phyloP scores from a whole-genome alignment of 2,888 invertebrate species.

The Drosophila setosimentum region DNA sequence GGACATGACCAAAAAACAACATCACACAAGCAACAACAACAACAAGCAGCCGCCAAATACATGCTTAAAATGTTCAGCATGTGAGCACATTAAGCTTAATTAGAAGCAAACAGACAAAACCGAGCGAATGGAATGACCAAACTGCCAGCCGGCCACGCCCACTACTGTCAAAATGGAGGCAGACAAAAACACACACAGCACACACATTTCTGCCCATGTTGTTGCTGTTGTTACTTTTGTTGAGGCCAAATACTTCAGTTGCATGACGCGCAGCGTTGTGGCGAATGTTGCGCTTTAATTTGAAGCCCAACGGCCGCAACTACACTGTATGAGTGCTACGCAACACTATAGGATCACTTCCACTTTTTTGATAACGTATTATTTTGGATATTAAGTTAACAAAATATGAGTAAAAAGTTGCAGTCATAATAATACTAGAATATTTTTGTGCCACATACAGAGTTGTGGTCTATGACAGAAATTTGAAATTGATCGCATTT shows the following conservation, averaged over 20 bases:
- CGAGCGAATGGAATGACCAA: slow-evolving; percentile 57
- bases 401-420: not conserved
- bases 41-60: slow-evolving; percentile 26
- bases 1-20: slow-evolving; percentile 39
- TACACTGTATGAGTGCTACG: not conserved
- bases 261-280: slow-evolving; percentile 54
- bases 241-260: slow-evolving; percentile 59
- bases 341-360: not conserved
- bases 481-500: not conserved
- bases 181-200: slow-evolving; percentile 7
- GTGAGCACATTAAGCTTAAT: slow-evolving; percentile 67
- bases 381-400: not conserved
- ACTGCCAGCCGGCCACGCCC: slow-evolving; percentile 37
- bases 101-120: slow-evolving; percentile 64
- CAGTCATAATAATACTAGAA: no score
- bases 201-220: slow-evolving; percentile 1
- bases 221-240: slow-evolving; percentile 43
- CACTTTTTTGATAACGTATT: not conserved
- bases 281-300: slow-evolving; percentile 62
- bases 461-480: not conserved
- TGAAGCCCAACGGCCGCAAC: slow-evolving; percentile 33
- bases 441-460: not conserved
- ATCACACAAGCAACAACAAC: slow-evolving; percentile 19
- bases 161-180: slow-evolving; percentile 18
- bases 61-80: slow-evolving; percentile 55